Base-by-base conservation (phyloP, 2,797 vertebrate species). In the Heterohyrax brucei region DNA sequence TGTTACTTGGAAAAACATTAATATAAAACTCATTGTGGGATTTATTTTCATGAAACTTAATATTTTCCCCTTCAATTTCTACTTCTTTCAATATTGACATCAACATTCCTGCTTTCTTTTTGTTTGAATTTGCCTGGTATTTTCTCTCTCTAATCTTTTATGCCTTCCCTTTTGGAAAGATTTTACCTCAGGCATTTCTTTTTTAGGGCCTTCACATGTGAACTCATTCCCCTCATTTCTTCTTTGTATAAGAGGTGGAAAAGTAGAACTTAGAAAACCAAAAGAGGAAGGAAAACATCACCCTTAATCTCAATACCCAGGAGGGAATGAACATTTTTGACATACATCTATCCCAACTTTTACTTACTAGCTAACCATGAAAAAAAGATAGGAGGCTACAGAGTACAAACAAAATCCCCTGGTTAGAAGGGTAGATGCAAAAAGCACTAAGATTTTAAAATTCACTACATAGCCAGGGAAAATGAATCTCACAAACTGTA, bases 231-330 rank as follows among this genome's bases (percentile, higher is more conserved):
- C 76, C n/a, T 73, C 10, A 61, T 84, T 88, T 83, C 83, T 83
- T 83, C 56, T 95, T 85, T 92, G 48, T 61, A 62, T 75, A 76
- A 80, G 10, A 66, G 18, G 73, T 89, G 26, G 26, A 39, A 90
- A 85, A 79, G 89, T 78, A 89, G 80, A 79, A 93, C 64, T 39
- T 85, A 56, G 33, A 95, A 87, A 33, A 78, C 24, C 13, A 70
- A 75, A 39, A 21, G 3, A 24, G 39, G 39, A 87, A 4, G 28
- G 7, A 85, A 70, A 62, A 81, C 64, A 7, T 61, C 30, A 19
- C 56, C n/a, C 19, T 81, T 86, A 81, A 75, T 75, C n/a, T 75
- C 75, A 28, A 87, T 33, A 61, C 33, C 39, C 53, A 73, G 30
- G 87, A 7, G 24, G 30, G n/a, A 61, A 72, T 53, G 64, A 73